Percentiles rank a stretch among this genome's conserved stretches.
These are phyloP conservation scores for Seriola dumerili DNA, from an alignment of 2,113 vertebrate genomes.

Conservation along the genomic window DNA sequence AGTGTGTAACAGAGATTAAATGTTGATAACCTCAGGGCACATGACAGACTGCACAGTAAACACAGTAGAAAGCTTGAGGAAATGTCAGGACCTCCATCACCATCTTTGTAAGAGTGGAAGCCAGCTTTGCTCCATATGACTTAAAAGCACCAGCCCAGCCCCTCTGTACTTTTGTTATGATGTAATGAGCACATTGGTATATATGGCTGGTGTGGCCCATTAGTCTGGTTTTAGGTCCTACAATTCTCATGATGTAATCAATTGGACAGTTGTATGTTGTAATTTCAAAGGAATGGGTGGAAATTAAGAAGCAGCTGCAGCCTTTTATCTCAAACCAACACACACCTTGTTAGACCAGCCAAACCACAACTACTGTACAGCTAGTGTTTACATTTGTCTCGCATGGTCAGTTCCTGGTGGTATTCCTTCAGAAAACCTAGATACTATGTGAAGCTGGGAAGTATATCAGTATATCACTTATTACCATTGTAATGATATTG, in stretches of 20 bases:
- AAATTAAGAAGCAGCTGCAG: background rate
- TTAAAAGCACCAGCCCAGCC: background rate
- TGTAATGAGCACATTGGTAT: background rate
- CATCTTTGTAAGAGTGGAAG: background rate
- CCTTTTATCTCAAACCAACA: background rate
- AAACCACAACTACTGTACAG: background rate
- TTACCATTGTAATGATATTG: background rate
- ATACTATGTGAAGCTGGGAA: background rate
- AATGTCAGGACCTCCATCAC: slow-evolving; percentile 5
- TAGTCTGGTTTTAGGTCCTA: background rate
- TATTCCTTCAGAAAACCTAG: background rate
- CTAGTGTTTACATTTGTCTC: background rate
- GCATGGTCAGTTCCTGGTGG: background rate
- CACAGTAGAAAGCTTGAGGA: background rate
- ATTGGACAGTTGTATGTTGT: background rate
- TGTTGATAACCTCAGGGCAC: background rate
- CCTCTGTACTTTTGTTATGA: background rate
- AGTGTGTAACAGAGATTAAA: background rate
- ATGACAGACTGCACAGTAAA: background rate
- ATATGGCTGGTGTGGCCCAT: background rate
- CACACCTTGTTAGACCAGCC: background rate
- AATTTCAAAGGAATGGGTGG: background rate
- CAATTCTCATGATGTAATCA: background rate
- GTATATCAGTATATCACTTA: background rate
- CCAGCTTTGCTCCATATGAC: background rate